Base-by-base conservation (phyloP, 1,140 invertebrate species). In the Drosophila teissieri region DNA sequence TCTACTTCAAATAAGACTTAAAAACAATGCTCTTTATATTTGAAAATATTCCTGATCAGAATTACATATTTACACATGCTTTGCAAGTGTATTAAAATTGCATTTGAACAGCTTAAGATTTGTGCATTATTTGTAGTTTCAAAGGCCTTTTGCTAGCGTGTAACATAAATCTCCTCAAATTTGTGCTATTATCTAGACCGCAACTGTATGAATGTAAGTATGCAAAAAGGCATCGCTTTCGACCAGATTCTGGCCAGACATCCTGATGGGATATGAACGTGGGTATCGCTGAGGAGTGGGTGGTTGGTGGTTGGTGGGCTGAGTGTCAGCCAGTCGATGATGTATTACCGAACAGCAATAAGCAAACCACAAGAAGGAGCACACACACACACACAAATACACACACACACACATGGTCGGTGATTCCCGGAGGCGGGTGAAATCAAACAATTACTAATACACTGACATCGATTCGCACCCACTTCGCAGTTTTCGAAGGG, bases 261-360 rank as follows among this genome's bases (percentile, higher is more conserved):
- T 52, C 39, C 64, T 68, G 64, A 68, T 68, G 46, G 64, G 46
- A 44, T 44, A 65, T 53, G 61, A 7, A 37, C 46, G 34, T 31
- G 17, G 27, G 34, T 12, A 14, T n/a, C n/a, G 34, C 7, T 5
- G 4, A 3, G 34, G 14, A 27, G n/a, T 6, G 31, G 19, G 6
- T 17, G 24, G 22, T 14, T 36, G 40, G 27, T 4, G 40, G 24
- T 14, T 39, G 68, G 39, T 49, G 42, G 44, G 51, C 31, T 39
- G 45, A 54, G 54, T 58, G 67, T 65, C 83, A 78, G 72, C 75
- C 75, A 65, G 70, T 69, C 73, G 80, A 88, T 88, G 84, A 88
- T 88, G 80, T 89, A 88, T 88, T 88, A 68, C 83, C 70, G 74
- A 69, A 73, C 34, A 68, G 53, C 82, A 86, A 86, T 86, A 86